Conservation (phyloP, 2,113 vertebrate genomes). For the Otolemur garnettii region DNA sequence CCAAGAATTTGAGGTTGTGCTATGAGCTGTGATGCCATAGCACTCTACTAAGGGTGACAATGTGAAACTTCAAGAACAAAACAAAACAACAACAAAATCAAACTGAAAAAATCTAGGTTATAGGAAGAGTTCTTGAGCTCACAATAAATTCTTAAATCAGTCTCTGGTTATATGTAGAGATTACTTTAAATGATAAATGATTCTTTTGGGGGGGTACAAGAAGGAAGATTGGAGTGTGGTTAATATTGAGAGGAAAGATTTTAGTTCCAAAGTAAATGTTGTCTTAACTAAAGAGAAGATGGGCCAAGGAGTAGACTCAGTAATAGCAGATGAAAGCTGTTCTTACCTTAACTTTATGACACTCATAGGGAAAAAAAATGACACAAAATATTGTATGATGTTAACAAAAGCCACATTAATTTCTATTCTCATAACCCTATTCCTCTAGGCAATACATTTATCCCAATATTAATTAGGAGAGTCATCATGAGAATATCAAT, state of each 20-base stretch:
- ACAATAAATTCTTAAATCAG: not conserved
- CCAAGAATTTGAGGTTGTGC: no score
- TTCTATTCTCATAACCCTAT: not conserved
- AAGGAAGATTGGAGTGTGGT: not conserved
- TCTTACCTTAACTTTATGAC: not conserved
- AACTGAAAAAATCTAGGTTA: not conserved
- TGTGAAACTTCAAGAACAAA: no score
- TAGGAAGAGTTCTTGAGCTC: not conserved
- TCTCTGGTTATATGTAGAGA: not conserved
- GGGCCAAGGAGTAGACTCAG: not conserved
- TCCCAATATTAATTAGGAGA: slow-evolving; percentile 13
- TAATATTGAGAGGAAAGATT: not conserved
- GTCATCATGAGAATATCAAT: not conserved
- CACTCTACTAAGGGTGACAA: no score
- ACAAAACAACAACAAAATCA: not conserved
- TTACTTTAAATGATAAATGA: not conserved
- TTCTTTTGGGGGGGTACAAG: not conserved
- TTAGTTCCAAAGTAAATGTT: not conserved
- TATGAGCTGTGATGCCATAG: no score
- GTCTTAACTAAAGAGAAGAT: not conserved
- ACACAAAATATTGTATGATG: not conserved
- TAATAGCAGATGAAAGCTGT: not conserved
- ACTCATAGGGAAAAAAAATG: not conserved
- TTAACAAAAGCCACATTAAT: not conserved
- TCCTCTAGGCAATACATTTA: not conserved